Percentiles rank a stretch among this genome's conserved stretches.
These are phyloP conservation scores for Agrypnus murinus DNA, from an alignment of 2,888 invertebrate genomes.

Conservation along the genomic window DNA sequence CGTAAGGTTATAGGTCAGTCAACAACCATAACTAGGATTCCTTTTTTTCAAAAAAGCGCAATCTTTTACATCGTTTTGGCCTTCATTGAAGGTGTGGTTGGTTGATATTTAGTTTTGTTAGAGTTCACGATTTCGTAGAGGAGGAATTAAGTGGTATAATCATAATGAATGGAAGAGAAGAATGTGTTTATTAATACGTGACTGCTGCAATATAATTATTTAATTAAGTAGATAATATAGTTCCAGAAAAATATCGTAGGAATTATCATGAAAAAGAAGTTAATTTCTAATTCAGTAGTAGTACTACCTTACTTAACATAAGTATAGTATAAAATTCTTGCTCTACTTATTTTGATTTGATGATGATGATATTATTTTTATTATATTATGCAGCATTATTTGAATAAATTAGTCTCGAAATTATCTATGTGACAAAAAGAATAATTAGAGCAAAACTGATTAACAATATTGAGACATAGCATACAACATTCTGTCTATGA, in stretches of 20 bases:
- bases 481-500: neutral
- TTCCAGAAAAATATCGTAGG: neutral
- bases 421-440: conserved; percentile 1
- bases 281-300: neutral
- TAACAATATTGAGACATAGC: conserved; percentile 6
- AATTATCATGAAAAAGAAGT: neutral
- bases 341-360: neutral
- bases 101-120: conserved; percentile 28
- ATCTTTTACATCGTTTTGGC: conserved; percentile 7
- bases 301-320: no score
- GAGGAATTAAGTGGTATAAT: conserved; percentile 13
- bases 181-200: conserved; percentile 21
- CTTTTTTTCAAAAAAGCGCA: conserved; percentile 15
- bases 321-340: no score
- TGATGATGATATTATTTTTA: neutral
- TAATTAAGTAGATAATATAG: conserved; percentile 13
- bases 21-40: conserved; percentile 19
- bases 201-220: neutral
- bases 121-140: conserved; percentile 15
- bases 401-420: neutral
- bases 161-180: conserved; percentile 18
- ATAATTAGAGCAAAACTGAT: conserved; percentile 18
- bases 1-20: conserved; percentile 18
- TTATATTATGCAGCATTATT: neutral
- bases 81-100: conserved; percentile 29